Evolutionary conservation across 2,113 vertebrate species (phyloP).

Genomic region (Balaeniceps rex): DNA sequence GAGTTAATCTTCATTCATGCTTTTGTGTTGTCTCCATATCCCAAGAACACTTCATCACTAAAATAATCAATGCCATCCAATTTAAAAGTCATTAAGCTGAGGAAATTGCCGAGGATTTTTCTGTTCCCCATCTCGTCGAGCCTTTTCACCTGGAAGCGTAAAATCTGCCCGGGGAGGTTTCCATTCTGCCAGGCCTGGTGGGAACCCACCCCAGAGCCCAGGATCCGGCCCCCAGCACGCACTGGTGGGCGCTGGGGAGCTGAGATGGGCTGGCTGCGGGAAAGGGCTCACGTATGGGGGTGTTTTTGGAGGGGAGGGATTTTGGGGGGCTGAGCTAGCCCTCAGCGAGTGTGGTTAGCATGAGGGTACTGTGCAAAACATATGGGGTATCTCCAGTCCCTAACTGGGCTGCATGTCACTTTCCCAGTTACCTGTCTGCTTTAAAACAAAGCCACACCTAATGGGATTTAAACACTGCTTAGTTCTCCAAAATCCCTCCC

Average conservation of each 20-base stretch:
- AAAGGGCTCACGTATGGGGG: accelerated
- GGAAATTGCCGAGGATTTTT: background rate
- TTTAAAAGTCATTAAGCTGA: background rate
- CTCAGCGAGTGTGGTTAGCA: background rate
- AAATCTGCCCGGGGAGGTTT: background rate
- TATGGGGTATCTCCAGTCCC: background rate
- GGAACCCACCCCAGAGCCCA: background rate
- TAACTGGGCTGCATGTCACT: background rate
- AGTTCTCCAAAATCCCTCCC: background rate
- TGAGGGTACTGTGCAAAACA: background rate
- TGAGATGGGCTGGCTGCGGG: background rate
- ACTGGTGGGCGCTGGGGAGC: background rate
- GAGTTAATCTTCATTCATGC: conserved; percentile 42
- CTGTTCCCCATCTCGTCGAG: background rate
- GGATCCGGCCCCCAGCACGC: accelerated
- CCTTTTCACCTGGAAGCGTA: background rate
- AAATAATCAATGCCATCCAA: background rate
- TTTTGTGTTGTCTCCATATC: conserved; percentile 20
- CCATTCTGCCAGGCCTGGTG: background rate
- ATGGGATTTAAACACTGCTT: background rate
- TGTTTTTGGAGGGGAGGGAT: too few relatives aligned
- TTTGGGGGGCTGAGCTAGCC: background rate
- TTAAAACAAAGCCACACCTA: background rate
- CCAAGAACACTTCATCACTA: background rate
- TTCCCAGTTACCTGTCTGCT: background rate